phyloP scores from a whole-genome alignment of 1,140 invertebrate species.

The Bombus picipes region DNA sequence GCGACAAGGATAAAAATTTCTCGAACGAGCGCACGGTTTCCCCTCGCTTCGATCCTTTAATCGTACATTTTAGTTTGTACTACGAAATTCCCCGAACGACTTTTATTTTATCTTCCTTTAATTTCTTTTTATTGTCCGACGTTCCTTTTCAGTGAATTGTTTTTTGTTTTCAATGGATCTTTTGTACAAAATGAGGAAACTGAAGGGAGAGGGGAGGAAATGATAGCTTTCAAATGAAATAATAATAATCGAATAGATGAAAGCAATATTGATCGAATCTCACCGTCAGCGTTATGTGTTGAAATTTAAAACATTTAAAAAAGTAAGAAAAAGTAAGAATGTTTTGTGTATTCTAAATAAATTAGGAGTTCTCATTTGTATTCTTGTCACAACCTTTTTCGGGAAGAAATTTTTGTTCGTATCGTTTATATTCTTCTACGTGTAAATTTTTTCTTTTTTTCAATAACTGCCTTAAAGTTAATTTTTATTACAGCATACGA shows the following conservation, averaged over 20 bases:
- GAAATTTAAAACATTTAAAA: too few species aligned
- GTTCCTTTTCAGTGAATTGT: background rate
- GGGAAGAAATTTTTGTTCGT: too few species aligned
- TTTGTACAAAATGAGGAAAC: background rate
- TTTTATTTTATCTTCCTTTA: background rate
- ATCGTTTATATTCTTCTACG: too few species aligned
- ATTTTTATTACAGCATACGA: background rate
- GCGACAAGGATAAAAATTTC: background rate
- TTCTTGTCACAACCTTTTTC: too few species aligned
- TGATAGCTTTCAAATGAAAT: background rate
- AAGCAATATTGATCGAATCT: too few species aligned
- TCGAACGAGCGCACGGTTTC: background rate
- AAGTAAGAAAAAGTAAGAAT: too few species aligned
- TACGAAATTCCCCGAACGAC: background rate
- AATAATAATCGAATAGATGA: background rate
- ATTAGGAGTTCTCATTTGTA: too few species aligned
- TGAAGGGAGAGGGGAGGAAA: accelerated
- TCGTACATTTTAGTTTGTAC: background rate
- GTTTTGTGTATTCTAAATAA: too few species aligned
- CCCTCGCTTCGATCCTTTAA: background rate
- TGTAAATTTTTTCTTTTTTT: background rate
- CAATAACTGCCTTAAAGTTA: background rate
- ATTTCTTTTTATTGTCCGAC: background rate
- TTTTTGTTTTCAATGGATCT: background rate
- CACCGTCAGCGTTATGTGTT: too few species aligned